Evolutionary conservation across 2,888 invertebrate genomes (phyloP).

Genomic region (Selenia dentaria): DNA sequence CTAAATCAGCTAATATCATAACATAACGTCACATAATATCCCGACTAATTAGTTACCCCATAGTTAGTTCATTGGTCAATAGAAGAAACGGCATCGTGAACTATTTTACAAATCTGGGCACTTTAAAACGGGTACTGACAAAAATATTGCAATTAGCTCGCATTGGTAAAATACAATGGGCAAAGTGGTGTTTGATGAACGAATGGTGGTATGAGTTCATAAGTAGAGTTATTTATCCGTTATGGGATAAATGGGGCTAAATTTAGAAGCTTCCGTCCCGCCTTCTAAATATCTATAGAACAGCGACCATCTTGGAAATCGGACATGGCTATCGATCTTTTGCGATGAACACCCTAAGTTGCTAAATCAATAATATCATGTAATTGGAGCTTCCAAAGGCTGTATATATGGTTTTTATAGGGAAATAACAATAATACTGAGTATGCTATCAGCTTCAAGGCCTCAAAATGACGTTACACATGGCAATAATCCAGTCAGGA

Average conservation of each 20-base stretch:
- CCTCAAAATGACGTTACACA: slow-evolving; percentile 72
- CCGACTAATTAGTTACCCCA: too few species aligned
- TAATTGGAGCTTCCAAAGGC: background rate
- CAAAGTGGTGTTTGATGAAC: background rate
- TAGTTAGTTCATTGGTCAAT: too few species aligned
- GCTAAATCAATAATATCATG: slow-evolving; percentile 11
- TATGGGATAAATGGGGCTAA: slow-evolving; percentile 42
- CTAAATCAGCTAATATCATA: too few species aligned
- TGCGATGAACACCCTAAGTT: slow-evolving; percentile 11
- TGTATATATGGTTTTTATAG: slow-evolving; percentile 13
- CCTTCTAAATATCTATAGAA: slow-evolving; percentile 33
- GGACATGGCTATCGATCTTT: slow-evolving; percentile 55
- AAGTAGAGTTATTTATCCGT: slow-evolving; percentile 22
- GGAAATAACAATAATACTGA: slow-evolving; percentile 35
- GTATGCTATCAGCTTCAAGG: slow-evolving; percentile 45
- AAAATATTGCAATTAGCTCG: background rate
- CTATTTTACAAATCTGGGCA: background rate
- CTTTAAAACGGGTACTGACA: too few species aligned
- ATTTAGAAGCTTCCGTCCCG: slow-evolving; percentile 48
- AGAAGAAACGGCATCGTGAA: too few species aligned
- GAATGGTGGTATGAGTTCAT: slow-evolving; percentile 7
- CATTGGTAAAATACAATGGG: slow-evolving; percentile 5
- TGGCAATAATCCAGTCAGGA: slow-evolving; percentile 63
- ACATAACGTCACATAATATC: too few species aligned
- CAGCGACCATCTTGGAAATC: slow-evolving; percentile 75